phyloP scores from a whole-genome alignment of 2,797 vertebrate genomes.

The Megaceryle alcyon region DNA sequence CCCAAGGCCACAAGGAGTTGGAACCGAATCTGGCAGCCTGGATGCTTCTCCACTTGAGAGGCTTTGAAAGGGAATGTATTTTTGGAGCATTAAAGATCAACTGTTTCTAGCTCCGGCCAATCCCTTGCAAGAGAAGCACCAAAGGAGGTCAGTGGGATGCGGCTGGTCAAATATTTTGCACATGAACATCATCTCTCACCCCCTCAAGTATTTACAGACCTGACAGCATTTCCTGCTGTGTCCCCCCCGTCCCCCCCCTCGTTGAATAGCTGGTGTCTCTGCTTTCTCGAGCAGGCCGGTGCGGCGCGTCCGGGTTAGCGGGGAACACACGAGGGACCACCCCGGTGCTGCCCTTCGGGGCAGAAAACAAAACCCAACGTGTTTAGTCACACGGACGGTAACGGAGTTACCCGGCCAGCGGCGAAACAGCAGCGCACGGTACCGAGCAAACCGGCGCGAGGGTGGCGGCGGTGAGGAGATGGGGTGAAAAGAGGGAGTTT shows the following conservation, averaged over 20 bases:
- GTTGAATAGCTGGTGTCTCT: neutral
- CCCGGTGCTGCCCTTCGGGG: neutral
- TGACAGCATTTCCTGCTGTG: constrained; percentile 57
- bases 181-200: constrained; percentile 56
- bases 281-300: neutral
- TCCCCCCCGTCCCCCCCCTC: neutral
- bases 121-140: constrained; percentile 38
- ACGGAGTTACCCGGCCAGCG: neutral
- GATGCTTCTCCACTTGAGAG: neutral
- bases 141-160: constrained; percentile 65
- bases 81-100: constrained; percentile 62
- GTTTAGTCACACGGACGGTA: neutral
- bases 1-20: neutral
- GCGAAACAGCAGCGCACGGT: neutral
- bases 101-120: neutral
- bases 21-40: constrained; percentile 20
- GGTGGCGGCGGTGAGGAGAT: neutral
- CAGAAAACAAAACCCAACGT: neutral
- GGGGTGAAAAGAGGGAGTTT: constrained; percentile 42
- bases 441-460: neutral
- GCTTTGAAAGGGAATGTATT: constrained; percentile 61
- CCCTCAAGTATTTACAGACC: constrained; percentile 58
- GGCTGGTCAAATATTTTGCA: constrained; percentile 56
- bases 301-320: rapidly evolving
- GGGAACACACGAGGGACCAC: neutral